These are phyloP conservation scores for Parochlus steinenii DNA, from an alignment of 2,888 invertebrate genomes.

Conservation along the genomic window DNA sequence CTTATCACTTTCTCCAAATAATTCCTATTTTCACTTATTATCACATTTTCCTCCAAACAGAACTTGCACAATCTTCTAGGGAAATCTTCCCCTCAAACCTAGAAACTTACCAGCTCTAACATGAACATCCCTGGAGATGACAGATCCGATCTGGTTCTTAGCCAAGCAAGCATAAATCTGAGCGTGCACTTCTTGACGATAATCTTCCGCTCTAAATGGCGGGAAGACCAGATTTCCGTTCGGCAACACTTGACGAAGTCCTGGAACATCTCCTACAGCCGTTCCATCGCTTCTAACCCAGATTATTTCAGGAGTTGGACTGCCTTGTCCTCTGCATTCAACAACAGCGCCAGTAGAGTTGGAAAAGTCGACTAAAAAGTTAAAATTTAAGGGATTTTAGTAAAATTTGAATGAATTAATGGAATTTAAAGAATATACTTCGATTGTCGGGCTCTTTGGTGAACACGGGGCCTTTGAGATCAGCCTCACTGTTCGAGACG, in stretches of 20 bases:
- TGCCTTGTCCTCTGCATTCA: slow-evolving; percentile 81
- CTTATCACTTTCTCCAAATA: no score
- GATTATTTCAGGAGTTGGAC: slow-evolving; percentile 79
- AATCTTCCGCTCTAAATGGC: slow-evolving; percentile 86
- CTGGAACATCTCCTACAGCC: slow-evolving; percentile 81
- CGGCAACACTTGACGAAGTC: slow-evolving; percentile 67
- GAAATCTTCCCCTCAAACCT: no score
- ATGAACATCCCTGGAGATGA: slow-evolving; percentile 83
- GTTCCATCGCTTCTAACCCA: slow-evolving; percentile 87
- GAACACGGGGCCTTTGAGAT: slow-evolving; percentile 77
- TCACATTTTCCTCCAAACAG: no score
- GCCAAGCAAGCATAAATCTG: slow-evolving; percentile 88
- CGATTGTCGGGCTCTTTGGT: slow-evolving; percentile 81
- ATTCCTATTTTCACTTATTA: no score
- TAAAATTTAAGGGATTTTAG: no score
- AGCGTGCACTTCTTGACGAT: slow-evolving; percentile 85
- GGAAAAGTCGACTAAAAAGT: slow-evolving; percentile 88
- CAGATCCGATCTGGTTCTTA: slow-evolving; percentile 73
- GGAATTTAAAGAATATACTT: no score
- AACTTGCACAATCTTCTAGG: no score
- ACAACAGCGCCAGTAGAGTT: slow-evolving; percentile 87
- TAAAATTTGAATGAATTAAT: no score
- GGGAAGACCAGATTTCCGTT: slow-evolving; percentile 90
- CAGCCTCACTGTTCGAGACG: slow-evolving; percentile 41
- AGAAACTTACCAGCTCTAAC: slow-evolving; percentile 85